A percentile compares a stretch with the other conserved stretches of the same genome.
phyloP scores from a whole-genome alignment of 2,113 vertebrate genomes.

The Psilopsiagon aurifrons region DNA sequence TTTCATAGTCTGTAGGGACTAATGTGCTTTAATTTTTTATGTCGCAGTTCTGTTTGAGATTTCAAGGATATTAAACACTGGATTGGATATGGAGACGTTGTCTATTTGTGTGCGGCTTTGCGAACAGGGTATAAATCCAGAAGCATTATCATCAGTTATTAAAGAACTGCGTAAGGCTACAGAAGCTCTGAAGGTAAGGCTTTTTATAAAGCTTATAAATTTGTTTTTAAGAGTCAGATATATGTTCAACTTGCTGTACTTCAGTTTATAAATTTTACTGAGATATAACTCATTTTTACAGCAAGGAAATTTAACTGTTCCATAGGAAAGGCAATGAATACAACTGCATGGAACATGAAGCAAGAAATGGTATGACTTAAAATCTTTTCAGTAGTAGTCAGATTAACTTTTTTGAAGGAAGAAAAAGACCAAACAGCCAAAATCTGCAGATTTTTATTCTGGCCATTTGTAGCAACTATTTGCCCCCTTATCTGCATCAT shows the following conservation, averaged over 20 bases:
- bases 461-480: not conserved
- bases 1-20: not conserved
- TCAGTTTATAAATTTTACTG: not conserved
- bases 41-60: conserved; percentile 92
- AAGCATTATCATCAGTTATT: conserved; percentile 94
- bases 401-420: not conserved
- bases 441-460: not conserved
- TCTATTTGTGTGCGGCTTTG: conserved; percentile 97
- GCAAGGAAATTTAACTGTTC: not conserved
- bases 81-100: conserved; percentile 95
- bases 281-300: not conserved
- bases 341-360: not conserved
- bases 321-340: not conserved
- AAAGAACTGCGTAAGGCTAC: conserved; percentile 94
- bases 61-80: conserved; percentile 94
- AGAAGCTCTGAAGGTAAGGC: conserved; percentile 89
- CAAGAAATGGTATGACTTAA: not conserved
- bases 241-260: not conserved
- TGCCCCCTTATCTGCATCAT: not conserved
- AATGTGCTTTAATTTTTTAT: not conserved
- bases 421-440: not conserved
- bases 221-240: not conserved
- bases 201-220: not conserved
- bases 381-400: not conserved
- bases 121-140: conserved; percentile 98